A percentile compares a stretch with the other conserved stretches of the same genome.
phyloP scores from a whole-genome alignment of 2,888 invertebrate genomes.

The Calephelis perditalis region DNA sequence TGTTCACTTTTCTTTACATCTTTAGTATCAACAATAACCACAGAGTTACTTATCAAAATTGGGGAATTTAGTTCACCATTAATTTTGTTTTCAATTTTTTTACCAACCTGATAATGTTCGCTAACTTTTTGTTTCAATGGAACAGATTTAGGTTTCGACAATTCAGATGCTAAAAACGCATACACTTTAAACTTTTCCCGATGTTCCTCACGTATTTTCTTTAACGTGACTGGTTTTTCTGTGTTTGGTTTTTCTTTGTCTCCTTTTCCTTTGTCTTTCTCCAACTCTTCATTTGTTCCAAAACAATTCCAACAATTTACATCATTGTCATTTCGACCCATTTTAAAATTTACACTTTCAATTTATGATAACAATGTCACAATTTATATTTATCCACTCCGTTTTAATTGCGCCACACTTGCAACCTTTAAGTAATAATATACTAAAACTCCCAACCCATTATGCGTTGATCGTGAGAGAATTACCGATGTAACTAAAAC shows the following conservation, averaged over 20 bases:
- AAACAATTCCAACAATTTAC: conserved; percentile 63
- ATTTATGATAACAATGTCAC: conserved; percentile 9
- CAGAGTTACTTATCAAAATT: neutral
- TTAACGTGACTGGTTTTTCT: conserved; percentile 42
- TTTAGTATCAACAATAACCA: neutral
- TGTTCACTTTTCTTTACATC: neutral
- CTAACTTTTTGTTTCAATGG: conserved; percentile 59
- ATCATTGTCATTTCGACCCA: conserved; percentile 37
- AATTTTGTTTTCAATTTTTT: conserved; percentile 52
- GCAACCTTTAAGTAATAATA: no score
- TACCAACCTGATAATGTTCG: conserved; percentile 51
- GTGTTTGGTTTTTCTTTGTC: no score
- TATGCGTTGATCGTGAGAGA: neutral
- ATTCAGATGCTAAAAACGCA: conserved; percentile 53
- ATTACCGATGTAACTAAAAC: conserved; percentile 5
- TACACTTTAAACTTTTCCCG: conserved; percentile 56
- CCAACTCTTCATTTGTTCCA: conserved; percentile 34
- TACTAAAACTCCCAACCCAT: no score
- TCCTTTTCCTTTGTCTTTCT: conserved; percentile 34
- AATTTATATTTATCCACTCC: conserved; percentile 19
- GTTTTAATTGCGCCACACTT: conserved; percentile 15
- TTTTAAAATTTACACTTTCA: conserved; percentile 31
- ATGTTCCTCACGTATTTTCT: conserved; percentile 48
- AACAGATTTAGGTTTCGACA: conserved; percentile 54
- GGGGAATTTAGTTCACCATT: conserved; percentile 24